Evolutionary conservation across 2,113 vertebrate genomes (phyloP), one percentile per base, ranked within the genome.

Genomic region (Ellobius talpinus): DNA sequence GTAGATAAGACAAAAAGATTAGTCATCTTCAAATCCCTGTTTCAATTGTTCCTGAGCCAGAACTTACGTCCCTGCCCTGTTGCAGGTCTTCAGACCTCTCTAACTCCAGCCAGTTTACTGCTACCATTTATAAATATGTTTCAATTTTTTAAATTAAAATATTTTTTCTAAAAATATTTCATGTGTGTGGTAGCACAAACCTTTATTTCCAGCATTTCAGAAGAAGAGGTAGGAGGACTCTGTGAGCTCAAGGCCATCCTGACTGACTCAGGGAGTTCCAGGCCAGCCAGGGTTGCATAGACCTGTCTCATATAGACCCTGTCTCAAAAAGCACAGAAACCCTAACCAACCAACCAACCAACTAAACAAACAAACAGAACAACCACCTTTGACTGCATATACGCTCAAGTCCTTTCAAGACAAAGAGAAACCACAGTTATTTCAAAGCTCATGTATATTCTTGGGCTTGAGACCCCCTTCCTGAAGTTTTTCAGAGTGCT

Each of bases 381-480:
- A 39, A 36, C 16, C 55, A 17, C 10, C 4, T n/a, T 93, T 29
- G 36, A 91, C 45, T 42, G 36, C n/a, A 39, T 39, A 79, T 55
- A 31, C 7, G 5, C 29, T 95, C 58, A 86, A 74, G 45, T 74
- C 88, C 50, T 96, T 19, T 19, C 66, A 39, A 50, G 1, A 12
- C 23, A 66, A 95, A 87, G 93, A 95, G 47, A 92, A 74, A 24
- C 12, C 72, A 5, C 6, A 70, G 47, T 65, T 89, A 24, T 42
- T 24, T 82, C 73, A 91, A 72, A 70, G 8, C 6, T 87, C 85
- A 47, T 16, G 0, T 21, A 81, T 1, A 82, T 79, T 8, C 68
- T 78, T 89, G 85, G 58, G 58, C 93, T 10, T 33, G 0, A 91
- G 87, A 29, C 3, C 23, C 19, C 58, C 86, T 77, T 92, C 36